Evolutionary conservation across 2,797 vertebrate genomes (phyloP).

Genomic region (Merluccius polli): DNA sequence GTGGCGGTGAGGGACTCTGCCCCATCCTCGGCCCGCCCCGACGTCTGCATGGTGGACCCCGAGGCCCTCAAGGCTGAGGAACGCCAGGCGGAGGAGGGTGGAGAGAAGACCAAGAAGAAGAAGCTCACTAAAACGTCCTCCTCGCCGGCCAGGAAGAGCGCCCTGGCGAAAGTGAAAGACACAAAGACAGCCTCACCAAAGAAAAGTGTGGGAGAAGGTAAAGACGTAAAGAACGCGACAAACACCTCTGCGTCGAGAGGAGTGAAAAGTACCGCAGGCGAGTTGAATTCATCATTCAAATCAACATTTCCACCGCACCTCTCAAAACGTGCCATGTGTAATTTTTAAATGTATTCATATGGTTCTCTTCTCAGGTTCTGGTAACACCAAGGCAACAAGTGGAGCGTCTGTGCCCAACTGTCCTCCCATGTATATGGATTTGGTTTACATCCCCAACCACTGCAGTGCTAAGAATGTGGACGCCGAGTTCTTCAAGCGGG

Average conservation of each 20-base stretch:
- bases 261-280: constrained; percentile 84
- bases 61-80: constrained; percentile 86
- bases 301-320: neutral
- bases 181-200: constrained; percentile 87
- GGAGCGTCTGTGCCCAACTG: constrained; percentile 78
- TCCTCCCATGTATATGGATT: constrained; percentile 92
- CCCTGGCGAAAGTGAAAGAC: constrained; percentile 83
- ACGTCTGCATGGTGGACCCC: constrained; percentile 95
- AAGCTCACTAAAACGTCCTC: constrained; percentile 88
- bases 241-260: constrained; percentile 89
- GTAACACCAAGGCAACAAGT: constrained; percentile 75
- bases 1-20: constrained; percentile 82
- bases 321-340: neutral
- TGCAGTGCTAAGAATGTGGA: constrained; percentile 95
- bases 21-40: constrained; percentile 86
- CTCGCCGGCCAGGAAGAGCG: constrained; percentile 85
- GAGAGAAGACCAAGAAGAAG: constrained; percentile 89
- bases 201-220: constrained; percentile 84
- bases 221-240: constrained; percentile 95
- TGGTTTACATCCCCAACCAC: constrained; percentile 98
- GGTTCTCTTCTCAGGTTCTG: constrained; percentile 67
- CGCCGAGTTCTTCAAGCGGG: constrained; percentile 92
- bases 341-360: neutral
- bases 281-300: constrained; percentile 27
- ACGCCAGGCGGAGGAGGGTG: constrained; percentile 81